Evolutionary conservation across 2,113 vertebrate species (phyloP).

Genomic region (Pristiophorus japonicus): DNA sequence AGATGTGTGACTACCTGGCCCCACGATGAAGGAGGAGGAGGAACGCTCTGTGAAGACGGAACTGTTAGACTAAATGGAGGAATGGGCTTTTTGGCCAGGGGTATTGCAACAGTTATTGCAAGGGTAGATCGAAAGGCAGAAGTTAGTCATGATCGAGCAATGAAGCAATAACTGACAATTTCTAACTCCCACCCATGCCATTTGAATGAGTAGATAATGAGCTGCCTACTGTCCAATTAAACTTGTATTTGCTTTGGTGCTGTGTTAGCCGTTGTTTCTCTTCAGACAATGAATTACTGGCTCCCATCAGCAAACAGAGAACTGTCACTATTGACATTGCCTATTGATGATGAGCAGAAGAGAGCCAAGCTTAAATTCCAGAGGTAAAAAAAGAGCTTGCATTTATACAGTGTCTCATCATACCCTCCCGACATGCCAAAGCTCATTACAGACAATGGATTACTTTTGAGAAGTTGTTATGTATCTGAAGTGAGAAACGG

Average conservation of each 20-base stretch:
- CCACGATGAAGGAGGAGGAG: background rate
- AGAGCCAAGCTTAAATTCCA: background rate
- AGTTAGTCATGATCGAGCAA: too few species aligned
- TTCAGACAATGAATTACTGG: background rate
- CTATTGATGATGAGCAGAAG: background rate
- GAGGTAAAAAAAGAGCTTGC: background rate
- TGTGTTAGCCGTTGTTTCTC: background rate
- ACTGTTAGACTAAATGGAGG: background rate
- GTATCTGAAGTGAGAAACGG: background rate
- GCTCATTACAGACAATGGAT: background rate
- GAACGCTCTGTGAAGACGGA: background rate
- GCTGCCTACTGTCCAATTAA: background rate
- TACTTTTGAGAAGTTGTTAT: background rate
- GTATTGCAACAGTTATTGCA: background rate
- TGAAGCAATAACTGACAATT: background rate
- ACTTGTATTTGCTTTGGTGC: constrained; percentile 1
- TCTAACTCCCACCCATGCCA: background rate
- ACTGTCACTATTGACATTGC: background rate
- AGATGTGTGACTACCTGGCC: background rate
- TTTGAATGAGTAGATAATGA: background rate
- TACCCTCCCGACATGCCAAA: background rate
- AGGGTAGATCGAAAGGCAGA: background rate
- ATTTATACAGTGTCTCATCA: background rate
- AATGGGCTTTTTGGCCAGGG: background rate
- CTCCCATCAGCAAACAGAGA: background rate